phyloP scores from a whole-genome alignment of 64 coral and sea anemone genomes.

The Montipora sp. region DNA sequence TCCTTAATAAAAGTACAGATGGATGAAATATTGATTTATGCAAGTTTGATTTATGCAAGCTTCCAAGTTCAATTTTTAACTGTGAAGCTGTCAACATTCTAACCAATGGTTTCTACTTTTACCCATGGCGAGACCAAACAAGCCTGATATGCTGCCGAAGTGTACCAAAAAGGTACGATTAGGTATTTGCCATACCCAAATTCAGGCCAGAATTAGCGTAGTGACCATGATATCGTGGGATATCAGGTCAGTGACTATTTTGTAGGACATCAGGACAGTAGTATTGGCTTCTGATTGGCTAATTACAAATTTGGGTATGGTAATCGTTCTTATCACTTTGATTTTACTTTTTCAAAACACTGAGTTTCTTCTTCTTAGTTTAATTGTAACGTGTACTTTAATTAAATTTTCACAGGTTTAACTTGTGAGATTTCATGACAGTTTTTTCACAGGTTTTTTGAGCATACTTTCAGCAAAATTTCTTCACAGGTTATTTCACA shows the following conservation, averaged over 20 bases:
- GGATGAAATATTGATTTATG: not conserved
- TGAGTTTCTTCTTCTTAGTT: no score
- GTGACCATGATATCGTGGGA: not conserved
- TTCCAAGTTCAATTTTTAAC: not conserved
- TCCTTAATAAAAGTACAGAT: not conserved
- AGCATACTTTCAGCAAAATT: not conserved
- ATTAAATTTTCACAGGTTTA: not conserved
- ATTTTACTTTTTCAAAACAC: not conserved
- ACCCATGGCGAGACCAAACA: not conserved
- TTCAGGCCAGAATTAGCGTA: not conserved
- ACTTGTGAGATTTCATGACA: no score
- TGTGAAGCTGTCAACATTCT: not conserved
- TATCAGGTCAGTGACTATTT: not conserved
- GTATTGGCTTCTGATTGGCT: not conserved
- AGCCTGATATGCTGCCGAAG: not conserved
- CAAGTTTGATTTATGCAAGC: not conserved
- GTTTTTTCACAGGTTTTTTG: no score
- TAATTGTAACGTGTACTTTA: not conserved
- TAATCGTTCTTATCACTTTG: not conserved
- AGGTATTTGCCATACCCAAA: not conserved
- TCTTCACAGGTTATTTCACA: not conserved
- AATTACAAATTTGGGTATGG: not conserved
- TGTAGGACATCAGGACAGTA: not conserved
- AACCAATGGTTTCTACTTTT: not conserved
- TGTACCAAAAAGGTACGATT: not conserved